A percentile compares a stretch with the other conserved stretches of the same genome.
Conservation (phyloP, 2,797 vertebrate species). For the Pagetopsis macropterus region DNA sequence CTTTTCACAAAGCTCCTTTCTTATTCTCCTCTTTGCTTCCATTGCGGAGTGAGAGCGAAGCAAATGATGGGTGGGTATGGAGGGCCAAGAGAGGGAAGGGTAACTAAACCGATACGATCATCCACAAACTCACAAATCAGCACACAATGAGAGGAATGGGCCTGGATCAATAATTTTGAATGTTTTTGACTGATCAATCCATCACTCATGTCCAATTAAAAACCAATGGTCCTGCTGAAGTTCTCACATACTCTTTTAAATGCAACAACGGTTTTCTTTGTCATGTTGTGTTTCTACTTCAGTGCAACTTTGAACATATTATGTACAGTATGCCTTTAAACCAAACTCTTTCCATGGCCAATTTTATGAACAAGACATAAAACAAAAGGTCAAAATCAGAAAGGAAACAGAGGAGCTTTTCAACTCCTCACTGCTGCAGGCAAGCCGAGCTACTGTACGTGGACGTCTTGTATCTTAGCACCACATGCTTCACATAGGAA, state of each 20-base stretch:
- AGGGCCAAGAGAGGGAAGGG: slow-evolving; percentile 14
- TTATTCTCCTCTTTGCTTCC: slow-evolving; percentile 60
- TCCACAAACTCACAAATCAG: slow-evolving; percentile 77
- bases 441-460: slow-evolving; percentile 18
- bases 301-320: not conserved
- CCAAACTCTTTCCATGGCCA: slow-evolving; percentile 15
- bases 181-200: slow-evolving; percentile 67
- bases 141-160: slow-evolving; percentile 61
- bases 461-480: slow-evolving; percentile 11
- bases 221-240: slow-evolving; percentile 17
- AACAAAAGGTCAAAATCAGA: slow-evolving; percentile 35
- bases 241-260: slow-evolving; percentile 22
- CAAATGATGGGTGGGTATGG: slow-evolving; percentile 53
- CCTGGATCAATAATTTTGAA: slow-evolving; percentile 78
- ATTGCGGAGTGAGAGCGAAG: slow-evolving; percentile 46
- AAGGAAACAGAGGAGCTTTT: slow-evolving; percentile 41
- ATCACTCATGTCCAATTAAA: slow-evolving; percentile 66
- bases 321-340: slow-evolving; percentile 14
- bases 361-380: slow-evolving; percentile 21
- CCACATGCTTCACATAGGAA: slow-evolving; percentile 33
- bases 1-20: slow-evolving; percentile 70
- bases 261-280: not conserved
- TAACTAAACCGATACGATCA: slow-evolving; percentile 61
- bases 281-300: slow-evolving; percentile 1
- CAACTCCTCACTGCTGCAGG: slow-evolving; percentile 31